Percentiles rank a stretch among this genome's conserved stretches.
Evolutionary conservation across 2,888 invertebrate genomes (phyloP).

Genomic region (Vanessa cardui): DNA sequence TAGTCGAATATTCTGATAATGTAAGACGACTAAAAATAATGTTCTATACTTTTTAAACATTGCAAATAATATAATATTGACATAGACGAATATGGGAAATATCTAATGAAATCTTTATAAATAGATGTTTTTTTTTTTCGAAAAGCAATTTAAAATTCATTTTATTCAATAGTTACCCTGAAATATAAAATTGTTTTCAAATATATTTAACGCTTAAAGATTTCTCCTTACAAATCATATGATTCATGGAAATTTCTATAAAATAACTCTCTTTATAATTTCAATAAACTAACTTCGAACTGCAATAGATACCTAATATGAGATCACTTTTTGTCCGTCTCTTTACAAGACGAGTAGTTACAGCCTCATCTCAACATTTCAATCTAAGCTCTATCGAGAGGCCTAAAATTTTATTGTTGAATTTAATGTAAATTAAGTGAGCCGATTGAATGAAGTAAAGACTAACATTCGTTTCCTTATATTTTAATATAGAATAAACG

Average conservation of each 20-base stretch:
- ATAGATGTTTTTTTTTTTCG: neutral
- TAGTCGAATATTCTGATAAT: slow-evolving; percentile 4
- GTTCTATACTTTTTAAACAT: neutral
- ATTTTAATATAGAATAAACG: too few relatives aligned
- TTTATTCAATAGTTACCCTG: slow-evolving; percentile 8
- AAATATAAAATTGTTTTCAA: slow-evolving; percentile 1
- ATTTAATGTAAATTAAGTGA: too few relatives aligned
- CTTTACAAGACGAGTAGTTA: neutral
- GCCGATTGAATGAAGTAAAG: too few relatives aligned
- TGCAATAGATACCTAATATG: slow-evolving; percentile 8
- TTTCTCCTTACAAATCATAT: neutral
- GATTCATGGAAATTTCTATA: neutral
- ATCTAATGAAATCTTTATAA: neutral
- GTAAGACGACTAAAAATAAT: slow-evolving; percentile 5
- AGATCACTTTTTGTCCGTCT: slow-evolving; percentile 3
- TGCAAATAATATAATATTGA: neutral
- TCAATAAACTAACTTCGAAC: neutral
- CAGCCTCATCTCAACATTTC: neutral
- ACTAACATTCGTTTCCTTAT: too few relatives aligned
- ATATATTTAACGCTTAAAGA: neutral
- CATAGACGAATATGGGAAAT: neutral
- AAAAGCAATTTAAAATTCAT: neutral
- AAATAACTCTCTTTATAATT: neutral
- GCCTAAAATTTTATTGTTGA: neutral
- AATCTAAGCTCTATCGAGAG: neutral